Evolutionary conservation across 2,888 invertebrate genomes (phyloP), one percentile per base, ranked within the genome.

Genomic region (Adelphocoris suturalis): DNA sequence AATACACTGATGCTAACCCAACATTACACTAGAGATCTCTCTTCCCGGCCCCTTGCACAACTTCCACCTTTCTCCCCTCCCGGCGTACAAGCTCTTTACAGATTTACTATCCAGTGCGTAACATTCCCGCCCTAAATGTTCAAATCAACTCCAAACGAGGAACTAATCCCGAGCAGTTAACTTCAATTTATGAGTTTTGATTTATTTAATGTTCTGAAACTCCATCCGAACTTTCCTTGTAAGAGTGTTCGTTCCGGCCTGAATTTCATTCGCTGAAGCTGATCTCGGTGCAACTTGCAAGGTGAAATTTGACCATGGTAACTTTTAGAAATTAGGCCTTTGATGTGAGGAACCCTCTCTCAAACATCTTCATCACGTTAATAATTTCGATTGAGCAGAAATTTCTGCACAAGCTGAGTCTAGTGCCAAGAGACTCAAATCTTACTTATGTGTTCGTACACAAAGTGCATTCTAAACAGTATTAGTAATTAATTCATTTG

Each of bases 91-190:
- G 78, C 78, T 46, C 78, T 80, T 47, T 80, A 80, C 80, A 46
- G 37, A 37, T 48, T 37, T 80, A 80, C 46, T 46, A 80, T 11
- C 46, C 80, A 14, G 80, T 80, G 16, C 48, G 27, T 7, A 80
- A 80, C 46, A 48, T 46, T 47, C 19, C n/a, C 46, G 46, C 80
- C 19, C 46, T 14, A 80, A 48, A 37, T 37, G 80, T 48, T 80
- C 23, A n/a, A 19, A 80, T 80, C 80, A 48, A 46, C 48, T 14
- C 68, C 80, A n/a, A 80, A 80, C 12, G 80, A n/a, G 19, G n/a
- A 80, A 48, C 80, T 80, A 80, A 80, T 80, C 80, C 80, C 80
- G 14, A 80, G 48, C 37, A 80, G 80, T 80, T 46, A 80, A 80
- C 80, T 80, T 80, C 80, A 80, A 80, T 80, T 37, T 16, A 80